These are phyloP conservation scores for Scomber japonicus DNA, from an alignment of 2,113 vertebrate species.

Conservation along the genomic window DNA sequence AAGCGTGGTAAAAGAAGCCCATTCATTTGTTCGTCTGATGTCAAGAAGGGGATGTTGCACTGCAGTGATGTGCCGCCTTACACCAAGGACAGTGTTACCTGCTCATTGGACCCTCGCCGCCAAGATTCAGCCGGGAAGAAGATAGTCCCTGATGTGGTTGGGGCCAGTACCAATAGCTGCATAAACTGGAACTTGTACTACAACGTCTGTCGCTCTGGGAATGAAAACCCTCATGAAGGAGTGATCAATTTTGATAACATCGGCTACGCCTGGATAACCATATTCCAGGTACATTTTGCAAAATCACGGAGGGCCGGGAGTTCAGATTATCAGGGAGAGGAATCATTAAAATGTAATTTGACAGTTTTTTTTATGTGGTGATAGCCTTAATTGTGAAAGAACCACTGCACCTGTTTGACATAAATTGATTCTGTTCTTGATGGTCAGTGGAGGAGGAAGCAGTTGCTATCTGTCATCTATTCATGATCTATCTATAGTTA, in stretches of 20 bases:
- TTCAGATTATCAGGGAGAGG: too few species aligned
- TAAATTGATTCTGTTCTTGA: too few species aligned
- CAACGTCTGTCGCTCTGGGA: conserved; percentile 87
- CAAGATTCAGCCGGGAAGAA: conserved; percentile 66
- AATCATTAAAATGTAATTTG: too few species aligned
- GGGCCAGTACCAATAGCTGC: conserved; percentile 81
- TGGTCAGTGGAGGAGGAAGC: too few species aligned
- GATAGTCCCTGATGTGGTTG: not conserved
- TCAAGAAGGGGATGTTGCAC: conserved; percentile 88
- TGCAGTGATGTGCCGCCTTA: conserved; percentile 87
- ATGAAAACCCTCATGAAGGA: conserved; percentile 90
- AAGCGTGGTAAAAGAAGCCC: conserved; percentile 87
- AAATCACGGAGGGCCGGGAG: too few species aligned
- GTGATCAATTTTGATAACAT: conserved; percentile 94
- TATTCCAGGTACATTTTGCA: conserved; percentile 87
- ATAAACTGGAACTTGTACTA: conserved; percentile 95
- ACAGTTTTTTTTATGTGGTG: too few species aligned
- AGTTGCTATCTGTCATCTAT: too few species aligned
- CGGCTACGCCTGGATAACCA: conserved; percentile 93
- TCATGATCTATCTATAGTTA: too few species aligned
- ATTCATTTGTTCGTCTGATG: conserved; percentile 90
- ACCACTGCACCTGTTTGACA: too few species aligned
- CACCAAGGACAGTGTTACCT: conserved; percentile 83
- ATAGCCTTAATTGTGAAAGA: too few species aligned
- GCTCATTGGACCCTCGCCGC: conserved; percentile 85